phyloP scores from a whole-genome alignment of 2,888 invertebrate genomes.

The Dryobotodes eremita region DNA sequence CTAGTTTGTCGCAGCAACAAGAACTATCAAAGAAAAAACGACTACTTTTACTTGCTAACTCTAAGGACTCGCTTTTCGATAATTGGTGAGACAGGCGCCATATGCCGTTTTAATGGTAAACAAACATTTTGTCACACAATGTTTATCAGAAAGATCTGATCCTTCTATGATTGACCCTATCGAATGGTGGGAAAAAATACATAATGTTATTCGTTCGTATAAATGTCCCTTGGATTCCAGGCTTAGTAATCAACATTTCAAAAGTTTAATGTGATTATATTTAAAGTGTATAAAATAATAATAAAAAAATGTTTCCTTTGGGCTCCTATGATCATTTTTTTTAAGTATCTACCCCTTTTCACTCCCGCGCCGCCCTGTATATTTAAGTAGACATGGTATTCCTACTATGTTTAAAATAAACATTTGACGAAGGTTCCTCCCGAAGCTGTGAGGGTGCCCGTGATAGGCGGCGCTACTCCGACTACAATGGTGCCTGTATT shows the following conservation, averaged over 20 bases:
- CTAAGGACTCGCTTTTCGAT: background rate
- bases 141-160: too few species aligned
- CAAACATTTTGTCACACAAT: too few species aligned
- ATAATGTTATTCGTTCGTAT: background rate
- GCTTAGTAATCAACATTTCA: too few species aligned
- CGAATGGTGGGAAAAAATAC: background rate
- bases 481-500: constrained; percentile 93
- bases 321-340: too few species aligned
- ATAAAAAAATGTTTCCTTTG: too few species aligned
- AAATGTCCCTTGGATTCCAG: background rate
- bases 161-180: background rate
- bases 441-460: constrained; percentile 92
- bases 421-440: constrained; percentile 89
- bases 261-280: too few species aligned
- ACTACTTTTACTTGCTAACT: too few species aligned
- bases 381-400: too few species aligned
- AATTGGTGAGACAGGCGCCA: background rate
- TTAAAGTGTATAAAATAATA: too few species aligned
- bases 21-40: background rate
- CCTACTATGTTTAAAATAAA: background rate
- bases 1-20: background rate
- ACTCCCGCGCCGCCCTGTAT: too few species aligned
- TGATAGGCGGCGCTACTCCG: constrained; percentile 93
- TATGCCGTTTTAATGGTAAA: too few species aligned
- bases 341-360: too few species aligned